Evolutionary conservation across 2,113 vertebrate genomes (phyloP), one percentile per base, ranked within the genome.

Genomic region (Chaetodon auriga): DNA sequence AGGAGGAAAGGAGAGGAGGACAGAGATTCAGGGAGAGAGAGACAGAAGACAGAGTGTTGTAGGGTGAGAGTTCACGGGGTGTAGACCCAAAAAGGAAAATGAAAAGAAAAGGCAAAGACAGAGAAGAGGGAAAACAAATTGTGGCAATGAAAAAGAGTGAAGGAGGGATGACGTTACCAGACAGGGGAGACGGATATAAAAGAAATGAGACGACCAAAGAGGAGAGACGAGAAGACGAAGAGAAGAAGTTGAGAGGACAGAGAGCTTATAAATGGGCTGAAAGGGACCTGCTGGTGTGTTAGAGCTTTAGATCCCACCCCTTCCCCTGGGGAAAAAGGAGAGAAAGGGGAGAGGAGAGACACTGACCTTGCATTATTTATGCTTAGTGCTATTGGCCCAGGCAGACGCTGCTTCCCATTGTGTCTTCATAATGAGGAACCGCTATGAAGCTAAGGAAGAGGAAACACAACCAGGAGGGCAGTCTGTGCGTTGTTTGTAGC

Each of bases 341-440:
- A 87, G 80, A 84, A 88, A 92, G 89, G 80, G 90, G 87, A 87
- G 76, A 83, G 87, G 87, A 90, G 95, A 94, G 87, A 93, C 93
- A 95, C 93, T 94, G 95, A 92, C 95, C 92, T 95, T 95, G 92
- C 75, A 96, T 94, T 96, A 94, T 92, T 91, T 95, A 95, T 95
- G 93, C 88, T 92, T 93, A 94, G 93, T 92, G 88, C 94, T 93
- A 94, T 94, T 96, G 95, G 94, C 89, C 88, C 83, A 88, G 88
- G 89, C 92, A 93, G 89, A 89, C 83, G 88, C 89, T 91, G 85
- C 83, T 92, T 93, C 89, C 93, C 83, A 92, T 94, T 94, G 93
- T 97, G 93, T 95, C 94, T 94, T 94, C 89, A 93, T 93, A 95
- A 95, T 95, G 89, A 94, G 89, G 94, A 95, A 91, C 80, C n/a